Evolutionary conservation across 35 echinoderm and acorn worm genomes (phyloP).

Genomic region (Anneissia japonica): DNA sequence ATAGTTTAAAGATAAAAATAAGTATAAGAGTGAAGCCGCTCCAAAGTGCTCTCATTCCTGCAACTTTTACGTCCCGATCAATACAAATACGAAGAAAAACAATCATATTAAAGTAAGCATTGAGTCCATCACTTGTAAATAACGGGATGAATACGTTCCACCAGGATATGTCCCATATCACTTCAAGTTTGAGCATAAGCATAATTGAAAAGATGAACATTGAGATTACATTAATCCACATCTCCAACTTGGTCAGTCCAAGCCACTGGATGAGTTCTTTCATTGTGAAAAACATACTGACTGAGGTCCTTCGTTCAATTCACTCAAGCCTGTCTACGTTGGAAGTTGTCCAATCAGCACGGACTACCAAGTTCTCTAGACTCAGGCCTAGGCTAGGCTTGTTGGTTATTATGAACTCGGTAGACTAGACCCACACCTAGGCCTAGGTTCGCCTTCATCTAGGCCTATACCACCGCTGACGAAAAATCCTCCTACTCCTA

Average conservation of each 20-base stretch:
- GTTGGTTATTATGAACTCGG: no score
- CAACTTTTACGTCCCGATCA: conserved; percentile 52
- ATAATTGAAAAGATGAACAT: conserved; percentile 75
- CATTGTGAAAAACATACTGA: conserved; percentile 79
- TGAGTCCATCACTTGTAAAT: conserved; percentile 72
- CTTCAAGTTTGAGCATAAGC: conserved; percentile 71
- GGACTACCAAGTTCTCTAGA: no score
- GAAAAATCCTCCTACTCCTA: no score
- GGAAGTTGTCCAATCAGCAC: no score
- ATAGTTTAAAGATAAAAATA: conserved; percentile 78
- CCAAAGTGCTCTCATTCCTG: conserved; percentile 66
- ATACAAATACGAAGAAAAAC: conserved; percentile 82
- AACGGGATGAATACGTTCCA: conserved; percentile 86
- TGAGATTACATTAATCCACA: conserved; percentile 79
- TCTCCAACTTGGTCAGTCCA: conserved; percentile 90
- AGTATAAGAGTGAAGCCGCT: conserved; percentile 67
- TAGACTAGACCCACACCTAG: no score
- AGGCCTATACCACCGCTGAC: no score
- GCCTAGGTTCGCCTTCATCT: no score
- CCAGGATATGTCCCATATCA: conserved; percentile 50
- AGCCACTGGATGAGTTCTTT: conserved; percentile 87
- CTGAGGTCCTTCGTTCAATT: background rate
- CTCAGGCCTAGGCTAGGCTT: background rate
- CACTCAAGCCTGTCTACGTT: background rate
- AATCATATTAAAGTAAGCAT: conserved; percentile 84